Evolutionary conservation across 2,797 vertebrate genomes (phyloP), one percentile per base, ranked within the genome.

Genomic region (Podarcis siculus): DNA sequence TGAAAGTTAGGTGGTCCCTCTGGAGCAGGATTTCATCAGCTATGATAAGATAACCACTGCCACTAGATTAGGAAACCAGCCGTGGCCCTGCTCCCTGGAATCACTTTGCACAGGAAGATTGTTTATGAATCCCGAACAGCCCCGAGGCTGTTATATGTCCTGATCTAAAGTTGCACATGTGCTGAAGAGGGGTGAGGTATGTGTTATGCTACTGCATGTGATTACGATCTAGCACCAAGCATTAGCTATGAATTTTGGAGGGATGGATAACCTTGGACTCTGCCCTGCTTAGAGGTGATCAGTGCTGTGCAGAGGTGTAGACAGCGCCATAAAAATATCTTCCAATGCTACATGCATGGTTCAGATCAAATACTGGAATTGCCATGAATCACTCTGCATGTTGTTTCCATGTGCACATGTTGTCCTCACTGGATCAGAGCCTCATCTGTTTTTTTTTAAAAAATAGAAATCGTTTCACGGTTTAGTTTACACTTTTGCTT

Each of bases 391-490:
- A 19, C 58, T 30, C 21, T 15, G 17, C 19, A 58, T 15, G 27
- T 45, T 23, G n/a, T 69, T 49, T 78, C 30, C 32, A 30, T 78
- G 73, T 67, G 27, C 30, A 19, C 12, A 10, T 19, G 23, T 61
- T 76, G 25, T 35, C 27, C 12, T 61, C 15, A 25, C 71, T 76
- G 55, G 27, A 72, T 61, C 25, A 77, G 37, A 78, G 2, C 13
- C 1, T 55, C 49, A 13, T 55, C 49, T 55, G 49, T 4, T 49
- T 3, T 49, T 49, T 3, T 55, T 13, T 55, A n/a, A n/a, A n/a
- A n/a, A n/a, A 55, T 55, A 55, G 49, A 21, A 32, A 55, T 27
- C 17, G 80, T 89, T 90, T 39, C 58, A 91, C 69, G 85, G 73
- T 71, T 73, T 42, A 42, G 42, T 42, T 75, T 80, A 15, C 84